These are phyloP conservation scores for Pectinophora gossypiella DNA, from an alignment of 1,140 invertebrate species.

Conservation along the genomic window DNA sequence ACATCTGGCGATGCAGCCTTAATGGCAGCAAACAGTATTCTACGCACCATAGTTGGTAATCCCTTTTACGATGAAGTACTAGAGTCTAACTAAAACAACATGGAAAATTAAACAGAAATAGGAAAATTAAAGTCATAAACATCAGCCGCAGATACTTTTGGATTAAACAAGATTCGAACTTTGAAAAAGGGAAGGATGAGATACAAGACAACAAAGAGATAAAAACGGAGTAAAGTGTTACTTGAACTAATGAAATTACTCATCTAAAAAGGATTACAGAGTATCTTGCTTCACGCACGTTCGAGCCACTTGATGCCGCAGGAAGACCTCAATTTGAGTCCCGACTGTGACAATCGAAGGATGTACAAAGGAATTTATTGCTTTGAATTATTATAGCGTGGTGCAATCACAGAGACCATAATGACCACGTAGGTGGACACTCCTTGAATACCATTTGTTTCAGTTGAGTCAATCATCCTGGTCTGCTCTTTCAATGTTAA, in stretches of 20 bases:
- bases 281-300: not conserved
- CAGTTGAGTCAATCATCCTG: slow-evolving; percentile 10
- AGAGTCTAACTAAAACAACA: not conserved
- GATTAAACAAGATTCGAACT: too few species aligned
- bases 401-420: slow-evolving; percentile 20
- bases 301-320: slow-evolving; percentile 14
- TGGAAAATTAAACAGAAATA: not conserved
- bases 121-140: not conserved
- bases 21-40: not conserved
- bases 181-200: too few species aligned
- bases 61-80: not conserved
- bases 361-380: slow-evolving; percentile 57
- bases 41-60: not conserved
- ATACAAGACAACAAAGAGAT: too few species aligned
- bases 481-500: slow-evolving; percentile 39
- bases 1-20: not conserved
- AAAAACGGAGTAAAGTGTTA: too few species aligned
- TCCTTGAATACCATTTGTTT: slow-evolving; percentile 24
- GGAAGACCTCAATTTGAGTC: slow-evolving; percentile 41
- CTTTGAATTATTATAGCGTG: slow-evolving; percentile 16
- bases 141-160: too few species aligned
- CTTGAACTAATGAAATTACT: too few species aligned
- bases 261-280: not conserved
- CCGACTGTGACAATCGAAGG: slow-evolving; percentile 54
- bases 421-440: slow-evolving; percentile 40